Evolutionary conservation across 2,113 vertebrate genomes (phyloP), one percentile per base, ranked within the genome.

Genomic region (Percopsis transmontana): DNA sequence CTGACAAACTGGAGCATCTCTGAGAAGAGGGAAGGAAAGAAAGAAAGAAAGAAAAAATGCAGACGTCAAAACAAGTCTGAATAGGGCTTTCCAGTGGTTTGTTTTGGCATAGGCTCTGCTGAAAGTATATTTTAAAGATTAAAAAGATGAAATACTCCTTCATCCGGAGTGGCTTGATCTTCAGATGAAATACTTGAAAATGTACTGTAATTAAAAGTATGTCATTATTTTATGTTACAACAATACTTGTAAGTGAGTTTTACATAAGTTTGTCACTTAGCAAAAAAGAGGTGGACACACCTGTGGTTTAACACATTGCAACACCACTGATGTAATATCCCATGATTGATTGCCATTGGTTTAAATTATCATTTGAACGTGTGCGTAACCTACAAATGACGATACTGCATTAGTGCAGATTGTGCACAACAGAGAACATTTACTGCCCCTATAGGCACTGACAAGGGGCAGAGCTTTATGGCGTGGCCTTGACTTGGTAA

Each of bases 1-100:
- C 93, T 99, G 89, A 99, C 96, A 10, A 98, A 98, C 91, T 98
- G 95, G 73, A 99, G 91, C 96, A 99, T 98, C 84, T 99, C 97
- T 99, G 92, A 75, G 56, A 58, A 63, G 4, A 62, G 1, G 8
- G 13, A 67, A 13, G 60, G 58, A 82, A 13, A 62, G 62, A 59
- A 19, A n/a, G 18, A 50, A 48, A 51, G 9, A 63, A 41, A 64
- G 52, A 67, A 18, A 54, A 11, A 60, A 6, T 47, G 18, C 13
- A 44, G 18, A 18, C 41, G 12, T 10, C 2, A 47, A 24, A 21
- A 13, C 13, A 27, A 18, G 38, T 10, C 12, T 8, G 19, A 2
- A 19, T 24, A 11, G 15, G 27, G 2, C 6, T 12, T 45, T 16
- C 42, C 3, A n/a, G n/a, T n/a, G n/a, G n/a, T n/a, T n/a, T n/a